Evolutionary conservation across 2,797 vertebrate genomes (phyloP).

Genomic region (Chloroceryle inda): DNA sequence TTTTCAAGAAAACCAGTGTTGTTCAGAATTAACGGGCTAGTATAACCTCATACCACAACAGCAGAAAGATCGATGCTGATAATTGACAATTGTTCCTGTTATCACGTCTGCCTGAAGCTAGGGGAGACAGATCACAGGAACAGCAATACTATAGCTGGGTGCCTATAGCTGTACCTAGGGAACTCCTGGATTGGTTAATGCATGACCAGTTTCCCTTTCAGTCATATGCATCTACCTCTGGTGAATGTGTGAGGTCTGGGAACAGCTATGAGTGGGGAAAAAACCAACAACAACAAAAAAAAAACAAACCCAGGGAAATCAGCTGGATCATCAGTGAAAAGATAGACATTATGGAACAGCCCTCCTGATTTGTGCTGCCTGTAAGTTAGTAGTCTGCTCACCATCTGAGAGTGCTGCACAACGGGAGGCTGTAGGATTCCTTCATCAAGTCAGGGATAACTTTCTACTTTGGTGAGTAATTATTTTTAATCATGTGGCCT

Average conservation of each 20-base stretch:
- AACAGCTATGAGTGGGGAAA: accelerated
- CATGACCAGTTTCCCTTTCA: not conserved
- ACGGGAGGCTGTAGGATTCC: not conserved
- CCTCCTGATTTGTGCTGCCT: not conserved
- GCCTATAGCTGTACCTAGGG: not conserved
- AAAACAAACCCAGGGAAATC: not conserved
- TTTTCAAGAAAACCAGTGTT: not conserved
- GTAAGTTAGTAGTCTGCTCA: not conserved
- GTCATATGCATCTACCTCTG: not conserved
- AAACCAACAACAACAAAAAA: not conserved
- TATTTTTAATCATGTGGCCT: not conserved
- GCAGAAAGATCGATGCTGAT: not conserved
- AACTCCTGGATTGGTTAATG: not conserved
- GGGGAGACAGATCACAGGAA: not conserved
- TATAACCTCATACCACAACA: not conserved
- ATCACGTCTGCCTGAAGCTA: not conserved
- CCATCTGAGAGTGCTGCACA: not conserved
- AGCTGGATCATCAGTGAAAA: not conserved
- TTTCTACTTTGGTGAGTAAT: not conserved
- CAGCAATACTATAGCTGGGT: not conserved
- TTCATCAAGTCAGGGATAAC: not conserved
- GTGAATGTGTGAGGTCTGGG: not conserved
- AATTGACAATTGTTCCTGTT: not conserved
- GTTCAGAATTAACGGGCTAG: not conserved
- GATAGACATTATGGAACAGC: not conserved